Base-by-base conservation (phyloP, 2,113 vertebrate species). In the Grallaria varia region DNA sequence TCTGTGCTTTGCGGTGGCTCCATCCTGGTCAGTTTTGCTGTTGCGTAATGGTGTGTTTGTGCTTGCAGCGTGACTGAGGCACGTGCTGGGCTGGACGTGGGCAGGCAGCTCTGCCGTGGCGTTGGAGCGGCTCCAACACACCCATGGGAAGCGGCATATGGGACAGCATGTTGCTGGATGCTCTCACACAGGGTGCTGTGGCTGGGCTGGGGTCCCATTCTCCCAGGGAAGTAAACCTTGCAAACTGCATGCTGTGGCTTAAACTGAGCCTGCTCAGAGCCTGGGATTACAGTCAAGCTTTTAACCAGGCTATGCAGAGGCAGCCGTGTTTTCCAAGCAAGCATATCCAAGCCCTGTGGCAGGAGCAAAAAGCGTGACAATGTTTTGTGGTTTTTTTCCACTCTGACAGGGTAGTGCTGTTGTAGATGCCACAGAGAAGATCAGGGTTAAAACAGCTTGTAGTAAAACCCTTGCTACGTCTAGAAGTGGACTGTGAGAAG, bases 1-100 rank as follows among this genome's bases (percentile, higher is more conserved):
- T 28, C 42, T 0, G 2, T 33, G 44, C 72, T 39, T 6, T 1
- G 8, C 1, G 4, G 39, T 4, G 0, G 35, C 47, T 72, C 47
- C 14, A 10, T 63, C 1, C 1, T 3, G 1, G 25, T 25, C 3
- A 1, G 22, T 27, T 77, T 14, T 74, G 84, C 45, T 33, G 15
- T n/a, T 69, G 59, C 14, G 3, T 3, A 10, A 7, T 3, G 6
- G 10, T 24, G 17, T 22, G 33, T 28, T 27, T 10, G 76, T 1
- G 0, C 33, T 42, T n/a, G 42, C 85, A 59, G 78, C 0, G 1
- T 18, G 39, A 5, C 45, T 1, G 10, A 10, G 76, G 59, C 27
- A 3, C 0, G 2, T 5, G 67, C 55, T 8, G 22, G 64, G 77
- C 87, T 75, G 93, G 60, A 25, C 15, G 0, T 0, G 24, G 68